A percentile compares a stretch with the other conserved stretches of the same genome.
These are phyloP conservation scores for Nesometra sesokonis DNA, from an alignment of 35 echinoderm and acorn worm genomes.

Conservation along the genomic window DNA sequence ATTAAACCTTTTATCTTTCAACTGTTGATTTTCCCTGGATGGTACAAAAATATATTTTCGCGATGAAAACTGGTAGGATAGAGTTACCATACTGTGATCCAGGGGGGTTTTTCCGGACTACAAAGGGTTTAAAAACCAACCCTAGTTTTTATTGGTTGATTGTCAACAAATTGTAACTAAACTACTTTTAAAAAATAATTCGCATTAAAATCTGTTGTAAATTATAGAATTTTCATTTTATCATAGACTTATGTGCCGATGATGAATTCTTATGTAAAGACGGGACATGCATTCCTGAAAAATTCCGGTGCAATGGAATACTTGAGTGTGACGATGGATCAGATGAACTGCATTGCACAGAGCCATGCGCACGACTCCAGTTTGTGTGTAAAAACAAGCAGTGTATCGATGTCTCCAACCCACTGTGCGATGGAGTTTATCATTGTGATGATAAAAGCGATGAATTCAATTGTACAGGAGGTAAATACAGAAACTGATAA, in stretches of 20 bases:
- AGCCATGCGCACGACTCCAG: slow-evolving; percentile 8
- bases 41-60: too few relatives aligned
- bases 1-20: too few relatives aligned
- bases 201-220: too few relatives aligned
- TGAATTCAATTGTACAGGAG: slow-evolving; percentile 41
- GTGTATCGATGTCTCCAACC: slow-evolving; percentile 28
- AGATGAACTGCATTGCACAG: slow-evolving; percentile 34
- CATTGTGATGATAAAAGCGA: slow-evolving; percentile 73
- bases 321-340: slow-evolving; percentile 33
- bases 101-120: too few relatives aligned
- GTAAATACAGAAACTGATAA: neutral
- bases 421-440: slow-evolving; percentile 17
- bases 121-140: too few relatives aligned
- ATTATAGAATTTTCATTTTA: neutral
- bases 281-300: slow-evolving; percentile 37
- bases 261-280: slow-evolving; percentile 44
- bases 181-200: too few relatives aligned
- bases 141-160: too few relatives aligned
- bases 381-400: slow-evolving; percentile 37
- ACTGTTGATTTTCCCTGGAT: too few relatives aligned
- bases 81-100: too few relatives aligned
- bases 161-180: too few relatives aligned
- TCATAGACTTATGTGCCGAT: slow-evolving; percentile 34
- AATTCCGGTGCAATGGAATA: slow-evolving; percentile 35
- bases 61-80: too few relatives aligned